Conservation (phyloP, 2,888 invertebrate species). For the Schizaphis graminum region DNA sequence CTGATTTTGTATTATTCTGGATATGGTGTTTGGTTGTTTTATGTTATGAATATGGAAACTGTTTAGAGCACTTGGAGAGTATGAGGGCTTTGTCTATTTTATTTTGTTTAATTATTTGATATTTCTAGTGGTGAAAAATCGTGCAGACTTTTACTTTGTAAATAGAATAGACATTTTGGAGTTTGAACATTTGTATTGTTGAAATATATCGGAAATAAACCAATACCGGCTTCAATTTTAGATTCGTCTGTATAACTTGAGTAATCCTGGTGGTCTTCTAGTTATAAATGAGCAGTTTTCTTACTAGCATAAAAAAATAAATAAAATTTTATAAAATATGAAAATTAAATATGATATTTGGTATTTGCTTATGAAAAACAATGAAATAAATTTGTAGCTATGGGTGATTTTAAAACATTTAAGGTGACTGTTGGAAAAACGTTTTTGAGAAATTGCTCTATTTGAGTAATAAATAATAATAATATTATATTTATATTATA, state of each 20-base stretch:
- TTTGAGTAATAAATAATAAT: background rate
- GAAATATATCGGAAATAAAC: background rate
- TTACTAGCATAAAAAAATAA: background rate
- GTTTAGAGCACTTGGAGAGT: background rate
- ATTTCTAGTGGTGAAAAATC: background rate
- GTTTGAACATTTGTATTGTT: background rate
- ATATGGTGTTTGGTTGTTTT: background rate
- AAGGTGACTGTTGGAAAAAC: background rate
- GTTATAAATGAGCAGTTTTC: background rate
- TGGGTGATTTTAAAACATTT: background rate
- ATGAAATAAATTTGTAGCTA: background rate
- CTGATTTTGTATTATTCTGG: background rate
- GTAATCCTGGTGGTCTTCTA: too few relatives aligned
- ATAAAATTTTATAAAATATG: background rate
- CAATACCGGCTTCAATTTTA: too few relatives aligned
- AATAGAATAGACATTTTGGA: background rate
- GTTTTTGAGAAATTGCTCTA: background rate
- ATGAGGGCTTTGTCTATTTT: background rate
- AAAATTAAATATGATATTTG: background rate
- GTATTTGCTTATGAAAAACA: background rate
- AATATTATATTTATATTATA: constrained; percentile 57
- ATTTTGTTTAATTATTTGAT: background rate
- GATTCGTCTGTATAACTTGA: too few relatives aligned
- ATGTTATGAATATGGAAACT: background rate
- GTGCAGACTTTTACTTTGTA: background rate